Evolutionary conservation across 1,140 invertebrate species (phyloP).

Genomic region (Pissodes strobi): DNA sequence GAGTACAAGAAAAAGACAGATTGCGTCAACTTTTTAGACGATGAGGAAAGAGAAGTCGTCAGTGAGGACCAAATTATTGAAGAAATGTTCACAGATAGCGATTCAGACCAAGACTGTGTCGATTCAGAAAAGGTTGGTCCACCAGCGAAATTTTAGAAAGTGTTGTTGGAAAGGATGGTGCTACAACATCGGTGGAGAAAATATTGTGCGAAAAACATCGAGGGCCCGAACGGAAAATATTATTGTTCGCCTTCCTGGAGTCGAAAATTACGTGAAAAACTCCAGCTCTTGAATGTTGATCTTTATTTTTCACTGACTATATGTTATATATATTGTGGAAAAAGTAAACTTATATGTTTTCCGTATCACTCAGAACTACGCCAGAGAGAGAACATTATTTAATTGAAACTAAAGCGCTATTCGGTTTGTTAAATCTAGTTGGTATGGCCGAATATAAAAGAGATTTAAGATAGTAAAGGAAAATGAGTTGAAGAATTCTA

Average conservation of each 20-base stretch:
- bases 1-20: too few relatives aligned
- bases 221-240: too few relatives aligned
- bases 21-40: too few relatives aligned
- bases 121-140: too few relatives aligned
- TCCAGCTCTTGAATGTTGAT: conserved; percentile 20
- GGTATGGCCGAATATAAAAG: conserved; percentile 21
- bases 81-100: too few relatives aligned
- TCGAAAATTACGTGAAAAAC: conserved; percentile 4
- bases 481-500: conserved; percentile 20
- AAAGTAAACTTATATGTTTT: conserved; percentile 13
- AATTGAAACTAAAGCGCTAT: conserved; percentile 9
- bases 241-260: conserved; percentile 22
- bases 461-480: conserved; percentile 19
- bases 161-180: too few relatives aligned
- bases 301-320: conserved; percentile 13
- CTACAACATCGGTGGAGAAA: too few relatives aligned
- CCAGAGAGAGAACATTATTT: conserved; percentile 8
- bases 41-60: too few relatives aligned
- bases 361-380: not conserved
- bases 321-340: conserved; percentile 9
- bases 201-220: too few relatives aligned
- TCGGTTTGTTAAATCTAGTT: conserved; percentile 28
- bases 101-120: too few relatives aligned
- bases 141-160: too few relatives aligned
- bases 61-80: too few relatives aligned